A percentile compares a stretch with the other conserved stretches of the same genome.
Conservation (phyloP, 2,113 vertebrate genomes). For the Erythrolamprus reginae region DNA sequence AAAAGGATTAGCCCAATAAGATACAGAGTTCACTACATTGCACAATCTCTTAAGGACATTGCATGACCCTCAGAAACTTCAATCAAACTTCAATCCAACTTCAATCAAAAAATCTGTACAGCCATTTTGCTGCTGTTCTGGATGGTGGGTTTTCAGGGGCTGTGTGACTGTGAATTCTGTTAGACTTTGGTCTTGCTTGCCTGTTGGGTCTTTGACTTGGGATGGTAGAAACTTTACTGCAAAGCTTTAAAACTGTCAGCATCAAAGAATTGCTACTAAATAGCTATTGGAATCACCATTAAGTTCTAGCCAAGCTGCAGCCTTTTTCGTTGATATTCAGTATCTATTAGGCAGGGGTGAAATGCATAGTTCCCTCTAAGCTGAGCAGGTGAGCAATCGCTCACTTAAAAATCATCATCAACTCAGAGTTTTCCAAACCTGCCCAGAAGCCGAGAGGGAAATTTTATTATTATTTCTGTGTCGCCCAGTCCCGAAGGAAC, state of each 20-base stretch:
- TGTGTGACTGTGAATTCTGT: background rate
- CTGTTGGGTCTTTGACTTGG: background rate
- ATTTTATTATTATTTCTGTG: no score
- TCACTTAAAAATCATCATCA: no score
- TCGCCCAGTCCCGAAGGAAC: no score
- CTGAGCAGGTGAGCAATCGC: no score
- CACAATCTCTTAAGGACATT: no score
- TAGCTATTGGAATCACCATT: background rate
- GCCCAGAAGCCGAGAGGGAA: no score
- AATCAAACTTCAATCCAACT: no score
- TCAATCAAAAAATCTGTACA: background rate
- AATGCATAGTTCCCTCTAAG: no score
- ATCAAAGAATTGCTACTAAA: background rate
- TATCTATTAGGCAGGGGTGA: background rate
- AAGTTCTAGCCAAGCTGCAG: background rate
- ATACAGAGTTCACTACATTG: no score
- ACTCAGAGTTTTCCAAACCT: no score
- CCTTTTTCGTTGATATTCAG: background rate
- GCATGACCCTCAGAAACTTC: no score
- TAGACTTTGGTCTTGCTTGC: background rate
- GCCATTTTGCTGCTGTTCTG: background rate
- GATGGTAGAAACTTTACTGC: background rate
- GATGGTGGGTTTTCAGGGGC: background rate
- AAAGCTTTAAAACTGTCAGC: background rate
- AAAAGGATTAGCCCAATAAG: no score